Percentiles rank a stretch among this genome's conserved stretches.
These are phyloP conservation scores for Latheticus oryzae DNA, from an alignment of 2,888 invertebrate genomes.

Conservation along the genomic window DNA sequence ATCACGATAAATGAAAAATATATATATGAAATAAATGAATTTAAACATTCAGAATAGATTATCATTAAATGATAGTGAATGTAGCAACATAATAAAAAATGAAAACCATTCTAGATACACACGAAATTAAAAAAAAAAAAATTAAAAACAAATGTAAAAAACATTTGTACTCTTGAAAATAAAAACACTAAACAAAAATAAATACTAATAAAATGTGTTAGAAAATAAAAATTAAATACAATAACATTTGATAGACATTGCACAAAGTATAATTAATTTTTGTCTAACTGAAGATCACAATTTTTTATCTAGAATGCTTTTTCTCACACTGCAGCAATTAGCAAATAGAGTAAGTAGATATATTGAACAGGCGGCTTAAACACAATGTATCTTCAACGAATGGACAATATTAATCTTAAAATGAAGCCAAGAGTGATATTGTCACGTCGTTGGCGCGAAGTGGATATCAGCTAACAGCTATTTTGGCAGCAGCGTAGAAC, in stretches of 20 bases:
- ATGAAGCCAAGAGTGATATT: neutral
- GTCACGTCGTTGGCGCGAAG: slow-evolving; percentile 12
- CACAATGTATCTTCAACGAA: slow-evolving; percentile 15
- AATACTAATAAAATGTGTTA: slow-evolving; percentile 40
- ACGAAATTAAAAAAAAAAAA: slow-evolving; percentile 27
- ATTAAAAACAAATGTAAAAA: slow-evolving; percentile 37
- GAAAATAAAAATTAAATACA: slow-evolving; percentile 32
- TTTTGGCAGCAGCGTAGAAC: slow-evolving; percentile 36
- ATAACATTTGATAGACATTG: slow-evolving; percentile 42
- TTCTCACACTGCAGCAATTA: slow-evolving; percentile 42
- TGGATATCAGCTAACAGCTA: slow-evolving; percentile 32
- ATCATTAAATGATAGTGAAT: slow-evolving; percentile 2
- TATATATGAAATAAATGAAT: slow-evolving; percentile 12
- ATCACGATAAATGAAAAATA: slow-evolving; percentile 25
- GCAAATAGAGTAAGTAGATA: slow-evolving; percentile 35
- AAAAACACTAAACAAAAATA: slow-evolving; percentile 35
- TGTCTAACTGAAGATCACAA: slow-evolving; percentile 47
- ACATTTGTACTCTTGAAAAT: slow-evolving; percentile 40
- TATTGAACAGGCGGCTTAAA: slow-evolving; percentile 29
- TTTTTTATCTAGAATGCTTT: slow-evolving; percentile 55
- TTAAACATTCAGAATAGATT: slow-evolving; percentile 7
- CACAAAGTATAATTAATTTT: slow-evolving; percentile 40
- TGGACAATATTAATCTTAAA: slow-evolving; percentile 1
- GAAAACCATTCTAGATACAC: slow-evolving; percentile 37
- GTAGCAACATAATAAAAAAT: slow-evolving; percentile 17